These are phyloP conservation scores for Festucalex cinctus DNA, from an alignment of 2,113 vertebrate genomes.

Conservation along the genomic window DNA sequence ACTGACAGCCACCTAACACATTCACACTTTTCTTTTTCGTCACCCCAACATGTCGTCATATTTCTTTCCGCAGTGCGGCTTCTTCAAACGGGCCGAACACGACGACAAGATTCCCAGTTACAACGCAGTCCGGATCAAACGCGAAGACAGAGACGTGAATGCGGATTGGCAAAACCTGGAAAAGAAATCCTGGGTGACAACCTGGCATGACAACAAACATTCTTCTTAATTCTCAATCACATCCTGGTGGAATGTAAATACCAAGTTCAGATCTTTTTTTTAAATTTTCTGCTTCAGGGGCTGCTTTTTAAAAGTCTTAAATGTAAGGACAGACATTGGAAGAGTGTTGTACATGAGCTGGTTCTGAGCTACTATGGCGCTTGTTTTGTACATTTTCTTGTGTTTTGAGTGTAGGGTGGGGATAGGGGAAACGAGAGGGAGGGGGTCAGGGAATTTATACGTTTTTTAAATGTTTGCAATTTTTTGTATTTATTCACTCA, in stretches of 20 bases:
- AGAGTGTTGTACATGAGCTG: background rate
- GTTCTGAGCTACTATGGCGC: constrained; percentile 21
- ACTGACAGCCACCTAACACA: constrained; percentile 15
- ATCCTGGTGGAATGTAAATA: background rate
- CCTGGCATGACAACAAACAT: constrained; percentile 87
- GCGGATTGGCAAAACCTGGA: constrained; percentile 68
- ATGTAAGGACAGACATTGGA: background rate
- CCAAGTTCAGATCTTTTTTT: background rate
- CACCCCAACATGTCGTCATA: background rate
- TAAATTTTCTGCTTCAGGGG: constrained; percentile 12
- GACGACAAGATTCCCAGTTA: constrained; percentile 89
- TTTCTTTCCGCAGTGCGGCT: constrained; percentile 79
- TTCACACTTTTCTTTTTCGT: background rate
- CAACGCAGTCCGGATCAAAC: constrained; percentile 86
- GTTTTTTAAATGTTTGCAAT: constrained; percentile 23
- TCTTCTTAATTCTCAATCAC: constrained; percentile 76
- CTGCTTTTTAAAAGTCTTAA: constrained; percentile 2
- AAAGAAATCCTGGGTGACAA: constrained; percentile 92
- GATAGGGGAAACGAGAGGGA: background rate
- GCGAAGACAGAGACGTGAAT: constrained; percentile 80
- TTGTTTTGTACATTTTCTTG: constrained; percentile 38
- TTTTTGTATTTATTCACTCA: constrained; percentile 62
- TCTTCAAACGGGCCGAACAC: constrained; percentile 90
- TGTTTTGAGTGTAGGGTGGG: constrained; percentile 27
- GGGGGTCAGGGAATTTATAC: background rate